Percentiles rank a stretch among this genome's conserved stretches.
Evolutionary conservation across 2,888 invertebrate genomes (phyloP).

Genomic region (Trachelus stipa): DNA sequence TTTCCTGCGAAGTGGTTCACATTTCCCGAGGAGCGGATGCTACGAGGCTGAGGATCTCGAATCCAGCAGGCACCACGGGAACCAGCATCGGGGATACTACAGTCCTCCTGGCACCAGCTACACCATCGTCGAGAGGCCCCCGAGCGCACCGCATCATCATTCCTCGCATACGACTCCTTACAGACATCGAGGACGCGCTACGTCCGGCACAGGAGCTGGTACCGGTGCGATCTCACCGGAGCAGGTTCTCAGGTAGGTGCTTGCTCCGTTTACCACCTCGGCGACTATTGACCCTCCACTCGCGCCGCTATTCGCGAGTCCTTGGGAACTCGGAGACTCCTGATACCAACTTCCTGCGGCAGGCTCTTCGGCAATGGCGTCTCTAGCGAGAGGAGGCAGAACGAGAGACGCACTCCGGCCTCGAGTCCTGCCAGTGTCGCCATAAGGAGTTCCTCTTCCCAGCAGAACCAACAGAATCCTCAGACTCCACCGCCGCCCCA

Average conservation of each 20-base stretch:
- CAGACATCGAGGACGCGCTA: constrained; percentile 50
- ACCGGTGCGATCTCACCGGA: constrained; percentile 80
- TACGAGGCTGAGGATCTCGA: constrained; percentile 65
- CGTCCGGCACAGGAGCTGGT: constrained; percentile 60
- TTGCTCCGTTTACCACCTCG: too few relatives aligned
- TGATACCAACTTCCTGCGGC: constrained; percentile 8
- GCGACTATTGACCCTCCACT: too few relatives aligned
- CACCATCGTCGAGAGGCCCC: constrained; percentile 86
- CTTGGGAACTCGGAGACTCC: neutral
- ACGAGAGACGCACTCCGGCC: constrained; percentile 83
- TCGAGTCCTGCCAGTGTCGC: constrained; percentile 76
- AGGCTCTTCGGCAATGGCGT: constrained; percentile 65
- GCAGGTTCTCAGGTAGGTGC: constrained; percentile 74
- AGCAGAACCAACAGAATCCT: constrained; percentile 61
- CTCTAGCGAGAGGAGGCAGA: constrained; percentile 53
- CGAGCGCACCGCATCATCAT: constrained; percentile 79
- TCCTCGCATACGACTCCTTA: constrained; percentile 70
- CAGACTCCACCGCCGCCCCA: constrained; percentile 67
- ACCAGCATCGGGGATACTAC: constrained; percentile 79
- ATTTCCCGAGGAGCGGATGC: constrained; percentile 67
- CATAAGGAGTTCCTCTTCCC: constrained; percentile 46
- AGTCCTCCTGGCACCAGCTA: constrained; percentile 91
- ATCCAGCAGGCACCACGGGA: constrained; percentile 68
- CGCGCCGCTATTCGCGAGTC: too few relatives aligned
- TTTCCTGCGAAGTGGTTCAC: constrained; percentile 52